Conservation (phyloP, 92 coral and sea anemone species). For the Heteractis magnifica region DNA sequence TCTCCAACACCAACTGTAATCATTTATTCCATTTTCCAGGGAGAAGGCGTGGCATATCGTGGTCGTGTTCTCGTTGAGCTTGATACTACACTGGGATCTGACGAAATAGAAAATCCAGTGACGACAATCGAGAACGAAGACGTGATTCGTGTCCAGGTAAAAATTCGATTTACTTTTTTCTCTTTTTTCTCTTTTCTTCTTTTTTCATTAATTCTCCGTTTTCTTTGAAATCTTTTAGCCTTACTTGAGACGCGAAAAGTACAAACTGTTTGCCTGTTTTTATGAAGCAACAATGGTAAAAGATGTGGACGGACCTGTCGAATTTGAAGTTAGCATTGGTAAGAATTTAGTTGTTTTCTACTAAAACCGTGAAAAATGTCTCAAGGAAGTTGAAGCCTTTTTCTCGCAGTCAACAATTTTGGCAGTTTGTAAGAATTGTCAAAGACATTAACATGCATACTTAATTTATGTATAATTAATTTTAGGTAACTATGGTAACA, state of each 20-base stretch:
- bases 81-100: slow-evolving; percentile 69
- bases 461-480: not conserved
- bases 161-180: not conserved
- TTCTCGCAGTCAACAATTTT: no score
- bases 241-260: slow-evolving; percentile 74
- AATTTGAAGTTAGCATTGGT: slow-evolving; percentile 97
- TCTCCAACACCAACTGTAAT: not conserved
- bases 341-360: not conserved
- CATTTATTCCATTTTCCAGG: slow-evolving; percentile 39
- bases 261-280: slow-evolving; percentile 86
- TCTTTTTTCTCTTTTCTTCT: not conserved
- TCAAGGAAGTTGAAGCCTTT: no score
- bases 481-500: slow-evolving; percentile 91
- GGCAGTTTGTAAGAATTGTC: no score
- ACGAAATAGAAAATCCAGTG: slow-evolving; percentile 59
- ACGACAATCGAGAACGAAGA: slow-evolving; percentile 58
- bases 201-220: not conserved
- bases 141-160: slow-evolving; percentile 73
- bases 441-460: not conserved
- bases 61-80: slow-evolving; percentile 93
- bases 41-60: slow-evolving; percentile 96
- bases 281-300: slow-evolving; percentile 90
- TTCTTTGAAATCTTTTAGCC: slow-evolving; percentile 43
- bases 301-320: slow-evolving; percentile 83
- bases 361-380: not conserved